Percentiles rank a stretch among this genome's conserved stretches.
Evolutionary conservation across 2,113 vertebrate species (phyloP).

Genomic region (Dicrurus megarhynchus): DNA sequence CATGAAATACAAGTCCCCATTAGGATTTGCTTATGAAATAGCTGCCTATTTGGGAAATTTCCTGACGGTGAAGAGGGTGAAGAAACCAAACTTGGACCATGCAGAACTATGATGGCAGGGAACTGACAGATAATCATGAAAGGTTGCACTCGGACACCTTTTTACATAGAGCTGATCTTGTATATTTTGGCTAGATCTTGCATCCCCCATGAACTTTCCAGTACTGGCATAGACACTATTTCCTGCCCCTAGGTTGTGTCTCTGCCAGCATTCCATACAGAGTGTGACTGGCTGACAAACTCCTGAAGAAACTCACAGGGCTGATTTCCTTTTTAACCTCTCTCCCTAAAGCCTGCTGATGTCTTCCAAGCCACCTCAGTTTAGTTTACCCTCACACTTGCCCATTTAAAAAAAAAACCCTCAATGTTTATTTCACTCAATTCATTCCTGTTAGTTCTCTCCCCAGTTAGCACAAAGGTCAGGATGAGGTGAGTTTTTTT

Average conservation of each 20-base stretch:
- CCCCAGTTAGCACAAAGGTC: neutral
- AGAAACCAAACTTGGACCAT: neutral
- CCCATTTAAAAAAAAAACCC: neutral
- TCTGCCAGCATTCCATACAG: neutral
- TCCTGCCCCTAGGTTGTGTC: neutral
- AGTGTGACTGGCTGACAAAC: neutral
- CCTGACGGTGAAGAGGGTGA: neutral
- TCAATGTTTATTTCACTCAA: neutral
- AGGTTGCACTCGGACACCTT: neutral
- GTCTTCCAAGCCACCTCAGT: neutral
- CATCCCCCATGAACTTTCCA: neutral
- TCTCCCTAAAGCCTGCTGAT: neutral
- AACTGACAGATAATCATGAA: neutral
- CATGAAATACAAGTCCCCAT: neutral
- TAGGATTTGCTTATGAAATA: neutral
- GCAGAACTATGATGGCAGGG: neutral
- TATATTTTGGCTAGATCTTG: neutral
- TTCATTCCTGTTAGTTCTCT: neutral
- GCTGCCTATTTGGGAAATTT: neutral
- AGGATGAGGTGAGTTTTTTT: neutral
- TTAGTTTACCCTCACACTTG: neutral
- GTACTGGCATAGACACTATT: neutral
- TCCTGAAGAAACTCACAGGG: neutral
- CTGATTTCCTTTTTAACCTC: neutral
- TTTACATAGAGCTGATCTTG: neutral